Conservation (phyloP, 2,888 invertebrate genomes). For the Agonopterix subpropinquella region DNA sequence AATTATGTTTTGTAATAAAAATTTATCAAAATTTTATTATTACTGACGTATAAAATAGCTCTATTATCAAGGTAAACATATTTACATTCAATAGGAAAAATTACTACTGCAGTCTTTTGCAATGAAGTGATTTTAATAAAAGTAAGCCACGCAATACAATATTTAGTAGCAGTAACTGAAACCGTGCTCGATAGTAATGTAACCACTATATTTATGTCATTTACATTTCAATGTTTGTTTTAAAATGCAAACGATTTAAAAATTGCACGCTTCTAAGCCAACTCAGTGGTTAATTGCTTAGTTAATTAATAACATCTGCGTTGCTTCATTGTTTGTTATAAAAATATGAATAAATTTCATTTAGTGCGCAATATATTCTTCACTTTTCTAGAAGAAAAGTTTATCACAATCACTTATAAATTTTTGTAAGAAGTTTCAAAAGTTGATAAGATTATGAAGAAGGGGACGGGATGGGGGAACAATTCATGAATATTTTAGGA, state of each 20-base stretch:
- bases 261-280: background rate
- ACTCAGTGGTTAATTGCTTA: background rate
- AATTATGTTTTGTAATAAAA: too few species aligned
- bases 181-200: background rate
- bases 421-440: background rate
- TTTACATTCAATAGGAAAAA: background rate
- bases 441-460: background rate
- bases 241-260: background rate
- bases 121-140: background rate
- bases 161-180: background rate
- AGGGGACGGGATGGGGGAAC: slow-evolving; percentile 23
- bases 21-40: too few species aligned
- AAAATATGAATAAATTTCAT: background rate
- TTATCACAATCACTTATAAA: background rate
- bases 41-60: too few species aligned
- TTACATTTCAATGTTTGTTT: background rate
- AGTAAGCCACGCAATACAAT: background rate
- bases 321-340: background rate
- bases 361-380: background rate
- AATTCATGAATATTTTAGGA: slow-evolving; percentile 46
- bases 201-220: background rate
- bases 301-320: background rate
- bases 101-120: background rate
- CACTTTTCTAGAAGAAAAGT: background rate
- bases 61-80: background rate